These are phyloP conservation scores for Nomada lathburiana DNA, from an alignment of 2,888 invertebrate genomes.

Conservation along the genomic window DNA sequence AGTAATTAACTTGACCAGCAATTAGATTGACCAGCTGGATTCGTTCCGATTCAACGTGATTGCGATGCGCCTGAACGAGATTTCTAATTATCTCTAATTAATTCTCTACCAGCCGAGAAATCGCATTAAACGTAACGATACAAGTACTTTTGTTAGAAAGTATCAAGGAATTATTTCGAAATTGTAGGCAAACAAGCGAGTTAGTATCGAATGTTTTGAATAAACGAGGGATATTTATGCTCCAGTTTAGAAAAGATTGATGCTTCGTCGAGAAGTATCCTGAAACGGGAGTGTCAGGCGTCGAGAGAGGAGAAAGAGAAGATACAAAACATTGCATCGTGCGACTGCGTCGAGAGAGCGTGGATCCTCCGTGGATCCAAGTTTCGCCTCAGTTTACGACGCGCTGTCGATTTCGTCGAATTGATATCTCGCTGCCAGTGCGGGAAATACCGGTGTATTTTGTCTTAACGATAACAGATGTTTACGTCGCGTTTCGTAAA, in stretches of 20 bases:
- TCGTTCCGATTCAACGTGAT: neutral
- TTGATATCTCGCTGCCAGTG: constrained; percentile 48
- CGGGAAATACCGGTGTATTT: neutral
- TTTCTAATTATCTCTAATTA: constrained; percentile 3
- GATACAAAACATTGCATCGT: constrained; percentile 48
- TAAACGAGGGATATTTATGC: neutral
- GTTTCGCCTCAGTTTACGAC: constrained; percentile 76
- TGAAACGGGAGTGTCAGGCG: constrained; percentile 9
- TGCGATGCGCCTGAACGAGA: neutral
- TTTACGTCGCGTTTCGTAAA: neutral
- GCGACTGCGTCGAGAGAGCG: constrained; percentile 75
- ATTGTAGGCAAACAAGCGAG: too few relatives aligned
- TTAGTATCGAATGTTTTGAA: neutral
- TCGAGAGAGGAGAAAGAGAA: constrained; percentile 39
- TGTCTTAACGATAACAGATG: neutral
- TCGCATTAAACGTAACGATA: neutral
- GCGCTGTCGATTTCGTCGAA: constrained; percentile 76
- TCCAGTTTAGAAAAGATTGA: neutral
- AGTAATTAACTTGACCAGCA: neutral
- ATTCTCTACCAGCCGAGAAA: fast-evolving
- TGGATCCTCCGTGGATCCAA: constrained; percentile 68
- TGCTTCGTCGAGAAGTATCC: neutral
- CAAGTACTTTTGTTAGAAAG: neutral
- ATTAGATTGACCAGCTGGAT: neutral
- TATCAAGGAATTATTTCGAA: too few relatives aligned